Percentiles rank a stretch among this genome's conserved stretches.
These are phyloP conservation scores for Eira barbara DNA, from an alignment of 2,113 vertebrate species.

Conservation along the genomic window DNA sequence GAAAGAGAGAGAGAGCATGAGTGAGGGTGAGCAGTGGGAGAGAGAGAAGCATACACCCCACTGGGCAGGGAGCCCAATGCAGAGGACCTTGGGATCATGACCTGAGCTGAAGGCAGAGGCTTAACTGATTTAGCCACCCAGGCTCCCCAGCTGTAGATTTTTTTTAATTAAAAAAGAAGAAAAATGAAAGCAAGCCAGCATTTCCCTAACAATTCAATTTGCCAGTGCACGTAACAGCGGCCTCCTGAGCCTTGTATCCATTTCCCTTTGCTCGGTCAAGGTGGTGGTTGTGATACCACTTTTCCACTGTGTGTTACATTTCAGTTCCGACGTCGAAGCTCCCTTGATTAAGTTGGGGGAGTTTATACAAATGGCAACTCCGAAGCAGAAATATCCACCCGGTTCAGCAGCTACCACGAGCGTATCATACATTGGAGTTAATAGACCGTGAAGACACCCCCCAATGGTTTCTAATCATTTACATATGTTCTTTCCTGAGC, in stretches of 20 bases:
- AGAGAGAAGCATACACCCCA: too few relatives aligned
- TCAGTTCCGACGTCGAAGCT: neutral
- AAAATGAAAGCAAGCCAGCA: neutral
- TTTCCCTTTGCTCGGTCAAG: accelerated
- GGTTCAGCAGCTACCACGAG: neutral
- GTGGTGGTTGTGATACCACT: too few relatives aligned
- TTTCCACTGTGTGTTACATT: neutral
- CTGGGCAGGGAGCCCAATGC: too few relatives aligned
- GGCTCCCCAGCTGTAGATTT: neutral
- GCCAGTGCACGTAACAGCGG: neutral
- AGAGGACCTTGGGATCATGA: too few relatives aligned
- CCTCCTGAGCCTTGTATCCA: neutral
- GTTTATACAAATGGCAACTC: neutral
- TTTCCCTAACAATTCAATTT: neutral
- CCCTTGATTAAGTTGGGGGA: neutral
- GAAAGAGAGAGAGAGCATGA: too few relatives aligned
- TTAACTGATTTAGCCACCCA: neutral
- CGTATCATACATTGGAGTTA: neutral
- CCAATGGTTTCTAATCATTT: neutral
- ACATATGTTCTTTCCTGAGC: conserved; percentile 31
- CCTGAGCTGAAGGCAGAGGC: too few relatives aligned
- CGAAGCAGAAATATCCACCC: neutral
- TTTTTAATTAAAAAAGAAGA: neutral
- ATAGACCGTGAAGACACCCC: neutral
- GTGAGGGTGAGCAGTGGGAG: too few relatives aligned